These are phyloP conservation scores for Tricholauxania praeusta DNA, from an alignment of 2,888 invertebrate species.

Conservation along the genomic window DNA sequence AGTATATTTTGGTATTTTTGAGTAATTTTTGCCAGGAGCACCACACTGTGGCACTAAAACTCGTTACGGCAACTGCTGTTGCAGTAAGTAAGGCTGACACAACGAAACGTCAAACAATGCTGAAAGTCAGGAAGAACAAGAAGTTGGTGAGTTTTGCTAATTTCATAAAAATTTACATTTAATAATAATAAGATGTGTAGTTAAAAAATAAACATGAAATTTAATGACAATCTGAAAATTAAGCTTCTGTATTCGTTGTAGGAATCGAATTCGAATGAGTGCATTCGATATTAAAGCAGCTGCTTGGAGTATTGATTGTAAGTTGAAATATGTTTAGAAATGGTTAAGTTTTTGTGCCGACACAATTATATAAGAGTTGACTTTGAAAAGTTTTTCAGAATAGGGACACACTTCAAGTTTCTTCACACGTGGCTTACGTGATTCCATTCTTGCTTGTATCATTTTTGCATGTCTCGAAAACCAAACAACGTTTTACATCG, in stretches of 20 bases:
- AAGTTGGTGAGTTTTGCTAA: slow-evolving; percentile 57
- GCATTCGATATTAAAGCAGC: slow-evolving; percentile 86
- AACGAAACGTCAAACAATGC: slow-evolving; percentile 71
- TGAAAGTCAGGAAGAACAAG: slow-evolving; percentile 82
- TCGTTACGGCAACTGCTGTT: slow-evolving; percentile 50
- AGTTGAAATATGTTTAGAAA: slow-evolving; percentile 59
- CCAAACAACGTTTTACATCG: no score
- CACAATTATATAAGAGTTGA: no score
- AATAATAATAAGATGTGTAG: no score
- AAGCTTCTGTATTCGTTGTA: slow-evolving; percentile 62
- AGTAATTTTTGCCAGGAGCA: no score
- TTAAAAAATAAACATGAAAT: no score
- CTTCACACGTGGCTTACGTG: no score
- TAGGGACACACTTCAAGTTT: no score
- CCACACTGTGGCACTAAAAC: slow-evolving; percentile 34
- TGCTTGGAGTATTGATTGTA: slow-evolving; percentile 87
- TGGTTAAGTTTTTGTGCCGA: background rate
- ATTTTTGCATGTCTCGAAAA: no score
- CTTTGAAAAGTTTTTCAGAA: no score
- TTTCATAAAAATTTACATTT: no score
- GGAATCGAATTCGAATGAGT: slow-evolving; percentile 96
- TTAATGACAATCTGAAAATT: background rate
- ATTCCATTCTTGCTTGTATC: no score
- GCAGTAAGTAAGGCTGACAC: slow-evolving; percentile 51
- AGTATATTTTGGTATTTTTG: no score